Conservation (phyloP, 2,113 vertebrate species). For the Tautogolabrus adspersus region DNA sequence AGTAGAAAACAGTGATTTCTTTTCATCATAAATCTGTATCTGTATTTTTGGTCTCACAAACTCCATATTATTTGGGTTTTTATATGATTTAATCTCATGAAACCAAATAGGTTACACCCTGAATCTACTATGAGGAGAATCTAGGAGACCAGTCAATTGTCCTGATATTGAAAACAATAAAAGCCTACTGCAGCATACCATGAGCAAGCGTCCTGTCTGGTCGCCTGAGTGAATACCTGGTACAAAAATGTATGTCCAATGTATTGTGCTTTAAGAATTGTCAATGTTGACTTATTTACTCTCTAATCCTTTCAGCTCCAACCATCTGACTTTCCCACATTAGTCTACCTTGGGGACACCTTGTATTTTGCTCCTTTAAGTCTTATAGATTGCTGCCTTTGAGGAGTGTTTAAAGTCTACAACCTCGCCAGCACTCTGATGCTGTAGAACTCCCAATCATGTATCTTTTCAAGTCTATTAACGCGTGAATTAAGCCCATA, state of each 20-base stretch:
- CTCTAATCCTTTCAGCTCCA: background rate
- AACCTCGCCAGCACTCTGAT: background rate
- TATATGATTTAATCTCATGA: background rate
- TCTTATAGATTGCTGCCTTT: background rate
- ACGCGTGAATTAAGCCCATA: conserved; percentile 23
- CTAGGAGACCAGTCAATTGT: background rate
- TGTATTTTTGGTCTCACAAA: background rate
- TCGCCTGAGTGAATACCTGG: background rate
- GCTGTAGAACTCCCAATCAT: conserved; percentile 22
- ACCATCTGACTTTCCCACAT: conserved; percentile 1
- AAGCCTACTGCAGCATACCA: background rate
- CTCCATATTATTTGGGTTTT: background rate
- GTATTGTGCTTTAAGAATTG: background rate
- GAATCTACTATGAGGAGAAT: background rate
- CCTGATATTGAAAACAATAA: background rate
- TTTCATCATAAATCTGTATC: no score
- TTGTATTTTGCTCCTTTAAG: conserved; percentile 19
- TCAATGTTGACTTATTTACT: conserved; percentile 7
- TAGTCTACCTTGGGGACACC: conserved; percentile 2
- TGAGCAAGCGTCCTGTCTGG: background rate
- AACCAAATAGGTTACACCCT: background rate
- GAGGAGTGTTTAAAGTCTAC: no score
- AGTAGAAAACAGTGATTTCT: background rate
- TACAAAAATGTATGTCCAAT: background rate
- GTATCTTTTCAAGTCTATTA: conserved; percentile 14